A percentile compares a stretch with the other conserved stretches of the same genome.
Evolutionary conservation across 1,140 invertebrate genomes (phyloP).

Genomic region (Cecropterus lyciades): DNA sequence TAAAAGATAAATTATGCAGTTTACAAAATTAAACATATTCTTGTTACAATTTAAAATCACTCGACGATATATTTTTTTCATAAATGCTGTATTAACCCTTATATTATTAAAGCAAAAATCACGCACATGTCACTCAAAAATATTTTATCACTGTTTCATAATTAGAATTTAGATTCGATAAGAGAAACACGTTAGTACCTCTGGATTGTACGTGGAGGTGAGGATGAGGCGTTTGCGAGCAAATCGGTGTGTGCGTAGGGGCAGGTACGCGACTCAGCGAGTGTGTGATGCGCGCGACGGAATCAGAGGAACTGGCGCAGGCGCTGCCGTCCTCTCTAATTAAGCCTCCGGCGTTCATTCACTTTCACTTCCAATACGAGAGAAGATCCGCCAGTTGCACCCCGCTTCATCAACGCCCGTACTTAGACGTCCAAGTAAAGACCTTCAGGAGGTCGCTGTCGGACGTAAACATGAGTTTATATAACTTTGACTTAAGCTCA

Average conservation of each 20-base stretch:
- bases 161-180: slow-evolving; percentile 14
- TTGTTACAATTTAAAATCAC: too few relatives aligned
- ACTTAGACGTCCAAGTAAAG: slow-evolving; percentile 46
- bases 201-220: slow-evolving; percentile 35
- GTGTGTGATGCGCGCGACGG: slow-evolving; percentile 65
- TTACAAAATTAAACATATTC: too few relatives aligned
- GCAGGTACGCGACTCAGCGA: slow-evolving; percentile 46
- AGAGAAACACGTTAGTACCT: slow-evolving; percentile 51
- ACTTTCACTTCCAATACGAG: slow-evolving; percentile 82
- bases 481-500: slow-evolving; percentile 55
- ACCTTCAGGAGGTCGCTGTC: slow-evolving; percentile 80
- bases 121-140: slow-evolving; percentile 23
- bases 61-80: too few relatives aligned
- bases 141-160: slow-evolving; percentile 21
- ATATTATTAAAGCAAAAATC: not conserved
- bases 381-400: slow-evolving; percentile 64
- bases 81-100: too few relatives aligned
- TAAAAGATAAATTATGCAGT: too few relatives aligned
- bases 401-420: slow-evolving; percentile 56
- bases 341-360: slow-evolving; percentile 82
- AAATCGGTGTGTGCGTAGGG: slow-evolving; percentile 45
- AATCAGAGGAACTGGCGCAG: slow-evolving; percentile 74
- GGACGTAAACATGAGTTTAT: slow-evolving; percentile 67
- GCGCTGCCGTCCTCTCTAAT: slow-evolving; percentile 79
- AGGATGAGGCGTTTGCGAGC: slow-evolving; percentile 22